phyloP scores from a whole-genome alignment of 1,140 invertebrate genomes.

The Hyphantria cunea region DNA sequence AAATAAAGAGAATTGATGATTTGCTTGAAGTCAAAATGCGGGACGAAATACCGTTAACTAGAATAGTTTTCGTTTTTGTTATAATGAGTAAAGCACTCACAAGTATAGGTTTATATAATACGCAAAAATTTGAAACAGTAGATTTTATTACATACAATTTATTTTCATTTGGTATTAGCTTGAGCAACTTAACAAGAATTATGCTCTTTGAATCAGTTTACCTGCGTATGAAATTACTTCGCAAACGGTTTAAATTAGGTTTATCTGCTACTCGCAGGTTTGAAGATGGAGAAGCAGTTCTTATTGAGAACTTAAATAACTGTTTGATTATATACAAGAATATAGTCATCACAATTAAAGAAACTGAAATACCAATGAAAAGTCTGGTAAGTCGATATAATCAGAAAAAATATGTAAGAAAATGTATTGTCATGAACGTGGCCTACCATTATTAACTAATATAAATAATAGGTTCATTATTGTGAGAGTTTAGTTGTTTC shows the following conservation, averaged over 20 bases:
- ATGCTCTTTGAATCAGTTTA: neutral
- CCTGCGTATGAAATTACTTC: neutral
- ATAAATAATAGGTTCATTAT: too few relatives aligned
- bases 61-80: neutral
- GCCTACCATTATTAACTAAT: too few relatives aligned
- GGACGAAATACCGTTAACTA: neutral
- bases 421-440: too few relatives aligned
- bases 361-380: neutral
- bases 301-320: neutral
- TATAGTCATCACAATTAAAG: neutral
- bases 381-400: neutral
- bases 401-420: too few relatives aligned
- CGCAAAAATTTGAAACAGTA: neutral
- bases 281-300: neutral
- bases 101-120: neutral
- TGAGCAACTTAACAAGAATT: slow-evolving; percentile 1
- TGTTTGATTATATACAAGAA: neutral
- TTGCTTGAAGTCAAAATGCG: neutral
- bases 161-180: neutral
- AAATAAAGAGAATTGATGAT: neutral
- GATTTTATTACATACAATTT: neutral
- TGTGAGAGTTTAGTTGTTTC: too few relatives aligned
- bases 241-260: neutral
- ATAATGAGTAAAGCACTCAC: too few relatives aligned
- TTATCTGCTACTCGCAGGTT: neutral